These are phyloP conservation scores for Sinocyclocheilus anshuiensis DNA, from an alignment of 2,113 vertebrate genomes.

Conservation along the genomic window DNA sequence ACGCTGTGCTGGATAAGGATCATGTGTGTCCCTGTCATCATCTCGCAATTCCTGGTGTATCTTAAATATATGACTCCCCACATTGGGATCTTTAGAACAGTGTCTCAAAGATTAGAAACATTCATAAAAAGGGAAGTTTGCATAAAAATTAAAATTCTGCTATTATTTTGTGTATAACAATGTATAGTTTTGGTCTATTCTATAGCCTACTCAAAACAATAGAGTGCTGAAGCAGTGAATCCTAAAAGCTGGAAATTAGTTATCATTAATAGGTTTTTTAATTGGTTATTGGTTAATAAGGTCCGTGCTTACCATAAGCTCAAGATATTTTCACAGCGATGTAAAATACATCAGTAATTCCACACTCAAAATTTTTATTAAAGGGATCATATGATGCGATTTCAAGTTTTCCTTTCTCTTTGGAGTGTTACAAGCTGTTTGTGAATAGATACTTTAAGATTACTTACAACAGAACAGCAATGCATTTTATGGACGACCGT, in stretches of 20 bases:
- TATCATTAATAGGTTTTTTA: too few species aligned
- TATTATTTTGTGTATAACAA: too few species aligned
- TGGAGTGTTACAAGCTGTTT: too few species aligned
- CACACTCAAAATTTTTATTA: too few species aligned
- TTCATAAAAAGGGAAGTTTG: not conserved
- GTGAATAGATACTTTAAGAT: too few species aligned
- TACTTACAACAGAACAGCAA: too few species aligned
- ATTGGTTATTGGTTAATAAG: not conserved
- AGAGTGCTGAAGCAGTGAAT: not conserved
- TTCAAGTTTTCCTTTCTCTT: too few species aligned
- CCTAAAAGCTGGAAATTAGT: not conserved
- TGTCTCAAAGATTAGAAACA: not conserved
- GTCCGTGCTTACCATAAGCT: not conserved
- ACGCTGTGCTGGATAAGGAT: slow-evolving; percentile 45
- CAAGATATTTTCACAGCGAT: too few species aligned
- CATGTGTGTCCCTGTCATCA: slow-evolving; percentile 48
- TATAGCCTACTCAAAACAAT: not conserved
- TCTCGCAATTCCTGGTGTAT: slow-evolving; percentile 33
- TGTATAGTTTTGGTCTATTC: not conserved
- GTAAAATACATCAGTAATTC: too few species aligned
- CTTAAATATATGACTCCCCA: slow-evolving; percentile 36
- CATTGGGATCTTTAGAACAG: not conserved
- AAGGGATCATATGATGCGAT: too few species aligned
- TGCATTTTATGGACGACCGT: too few species aligned
- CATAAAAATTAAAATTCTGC: too few species aligned